These are phyloP conservation scores for Neoitamus cyanurus DNA, from an alignment of 2,888 invertebrate species.

Conservation along the genomic window DNA sequence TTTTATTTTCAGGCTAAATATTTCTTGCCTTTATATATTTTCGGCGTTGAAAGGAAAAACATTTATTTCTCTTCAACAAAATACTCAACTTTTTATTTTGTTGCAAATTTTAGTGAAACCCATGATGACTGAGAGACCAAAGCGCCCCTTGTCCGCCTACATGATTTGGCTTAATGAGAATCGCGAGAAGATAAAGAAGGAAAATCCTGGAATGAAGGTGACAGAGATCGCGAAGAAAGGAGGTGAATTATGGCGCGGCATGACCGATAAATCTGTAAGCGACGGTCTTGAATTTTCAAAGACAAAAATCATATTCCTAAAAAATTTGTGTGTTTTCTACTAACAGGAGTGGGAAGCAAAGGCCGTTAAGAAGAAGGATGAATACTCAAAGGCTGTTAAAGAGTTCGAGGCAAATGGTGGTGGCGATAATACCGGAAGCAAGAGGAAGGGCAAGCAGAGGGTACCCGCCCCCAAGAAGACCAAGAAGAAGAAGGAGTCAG, in stretches of 20 bases:
- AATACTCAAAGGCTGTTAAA: conserved; percentile 88
- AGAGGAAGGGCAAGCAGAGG: conserved; percentile 65
- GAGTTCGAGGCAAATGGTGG: conserved; percentile 88
- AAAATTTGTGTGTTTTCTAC: neutral
- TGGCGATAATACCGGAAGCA: conserved; percentile 71
- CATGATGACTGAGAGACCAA: conserved; percentile 88
- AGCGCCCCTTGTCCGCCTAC: conserved; percentile 90
- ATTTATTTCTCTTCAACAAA: too few species aligned
- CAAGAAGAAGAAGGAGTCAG: conserved; percentile 71
- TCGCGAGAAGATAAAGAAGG: conserved; percentile 85
- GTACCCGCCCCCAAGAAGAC: conserved; percentile 60
- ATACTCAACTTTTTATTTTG: too few species aligned
- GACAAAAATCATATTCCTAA: neutral
- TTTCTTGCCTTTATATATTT: neutral
- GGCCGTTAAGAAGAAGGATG: conserved; percentile 87
- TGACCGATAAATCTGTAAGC: conserved; percentile 85
- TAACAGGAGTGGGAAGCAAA: conserved; percentile 89
- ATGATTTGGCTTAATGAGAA: conserved; percentile 93
- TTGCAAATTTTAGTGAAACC: neutral
- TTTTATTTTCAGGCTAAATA: too few species aligned
- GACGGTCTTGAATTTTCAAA: neutral
- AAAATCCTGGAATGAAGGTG: conserved; percentile 89
- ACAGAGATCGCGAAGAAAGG: conserved; percentile 93
- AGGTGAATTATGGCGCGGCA: conserved; percentile 91
- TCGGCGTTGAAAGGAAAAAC: neutral